Conservation (phyloP, 2,113 vertebrate species). For the Pungitius pungitius region DNA sequence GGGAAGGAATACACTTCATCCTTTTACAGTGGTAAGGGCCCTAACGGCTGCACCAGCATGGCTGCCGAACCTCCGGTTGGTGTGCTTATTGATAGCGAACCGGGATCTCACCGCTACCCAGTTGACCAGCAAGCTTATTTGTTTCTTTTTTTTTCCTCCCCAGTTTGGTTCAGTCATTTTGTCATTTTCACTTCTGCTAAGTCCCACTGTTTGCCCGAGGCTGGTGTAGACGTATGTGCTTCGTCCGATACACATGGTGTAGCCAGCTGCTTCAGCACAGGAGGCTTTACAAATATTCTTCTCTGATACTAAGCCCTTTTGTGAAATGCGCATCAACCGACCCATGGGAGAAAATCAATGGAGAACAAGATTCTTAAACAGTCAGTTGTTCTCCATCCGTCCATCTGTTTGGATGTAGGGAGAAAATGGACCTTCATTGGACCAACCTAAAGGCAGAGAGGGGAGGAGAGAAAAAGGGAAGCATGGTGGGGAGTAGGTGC, state of each 20-base stretch:
- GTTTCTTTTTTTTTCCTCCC: slow-evolving; percentile 21
- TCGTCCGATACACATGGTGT: background rate
- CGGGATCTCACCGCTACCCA: slow-evolving; percentile 22
- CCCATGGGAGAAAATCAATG: background rate
- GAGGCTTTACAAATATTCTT: background rate
- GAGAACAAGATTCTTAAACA: background rate
- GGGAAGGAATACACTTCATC: slow-evolving; percentile 41
- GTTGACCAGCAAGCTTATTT: slow-evolving; percentile 21
- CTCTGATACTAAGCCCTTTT: background rate
- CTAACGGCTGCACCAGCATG: slow-evolving; percentile 33
- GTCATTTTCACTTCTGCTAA: background rate
- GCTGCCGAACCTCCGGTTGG: slow-evolving; percentile 35
- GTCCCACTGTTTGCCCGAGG: slow-evolving; percentile 10
- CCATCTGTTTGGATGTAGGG: background rate
- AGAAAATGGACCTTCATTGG: background rate
- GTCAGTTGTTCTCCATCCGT: slow-evolving; percentile 1
- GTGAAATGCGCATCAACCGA: background rate
- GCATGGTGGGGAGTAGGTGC: slow-evolving; percentile 30
- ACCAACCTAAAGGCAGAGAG: slow-evolving; percentile 4
- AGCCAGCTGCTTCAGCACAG: background rate
- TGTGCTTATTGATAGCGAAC: slow-evolving; percentile 57
- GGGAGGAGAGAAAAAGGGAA: slow-evolving; percentile 4
- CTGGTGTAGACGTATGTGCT: slow-evolving; percentile 8
- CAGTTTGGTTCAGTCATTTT: slow-evolving; percentile 13
- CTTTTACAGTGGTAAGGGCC: slow-evolving; percentile 31